Conservation (phyloP, 2,888 invertebrate species). For the Margaritifera margaritifera region DNA sequence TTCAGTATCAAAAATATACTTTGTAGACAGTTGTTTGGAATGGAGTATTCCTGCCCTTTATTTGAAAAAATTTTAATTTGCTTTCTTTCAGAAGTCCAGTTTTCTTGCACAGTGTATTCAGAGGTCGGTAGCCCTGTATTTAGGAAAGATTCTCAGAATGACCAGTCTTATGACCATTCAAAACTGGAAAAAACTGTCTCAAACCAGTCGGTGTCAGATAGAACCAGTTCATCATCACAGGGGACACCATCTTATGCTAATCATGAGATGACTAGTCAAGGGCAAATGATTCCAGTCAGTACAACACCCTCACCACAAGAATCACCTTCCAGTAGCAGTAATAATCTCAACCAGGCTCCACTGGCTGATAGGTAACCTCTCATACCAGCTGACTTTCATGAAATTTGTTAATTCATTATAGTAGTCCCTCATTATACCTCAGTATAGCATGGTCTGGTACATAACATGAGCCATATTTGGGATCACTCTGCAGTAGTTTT, state of each 20-base stretch:
- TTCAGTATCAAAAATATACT: no score
- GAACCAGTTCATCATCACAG: slow-evolving; percentile 8
- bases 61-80: neutral
- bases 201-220: slow-evolving; percentile 22
- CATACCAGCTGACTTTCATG: no score
- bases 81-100: slow-evolving; percentile 19
- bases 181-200: slow-evolving; percentile 27
- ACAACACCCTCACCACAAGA: slow-evolving; percentile 29
- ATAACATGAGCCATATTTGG: no score
- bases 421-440: no score
- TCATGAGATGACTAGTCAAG: slow-evolving; percentile 23
- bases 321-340: slow-evolving; percentile 27
- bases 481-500: no score
- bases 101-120: neutral
- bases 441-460: no score
- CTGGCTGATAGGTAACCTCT: slow-evolving; percentile 37
- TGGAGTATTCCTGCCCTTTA: no score
- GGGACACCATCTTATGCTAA: slow-evolving; percentile 36
- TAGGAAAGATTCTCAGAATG: no score
- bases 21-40: no score
- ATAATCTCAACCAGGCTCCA: slow-evolving; percentile 32
- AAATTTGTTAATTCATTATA: no score
- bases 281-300: slow-evolving; percentile 15
- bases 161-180: slow-evolving; percentile 8
- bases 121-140: no score